These are phyloP conservation scores for Malurus melanocephalus DNA, from an alignment of 2,113 vertebrate genomes.

Conservation along the genomic window DNA sequence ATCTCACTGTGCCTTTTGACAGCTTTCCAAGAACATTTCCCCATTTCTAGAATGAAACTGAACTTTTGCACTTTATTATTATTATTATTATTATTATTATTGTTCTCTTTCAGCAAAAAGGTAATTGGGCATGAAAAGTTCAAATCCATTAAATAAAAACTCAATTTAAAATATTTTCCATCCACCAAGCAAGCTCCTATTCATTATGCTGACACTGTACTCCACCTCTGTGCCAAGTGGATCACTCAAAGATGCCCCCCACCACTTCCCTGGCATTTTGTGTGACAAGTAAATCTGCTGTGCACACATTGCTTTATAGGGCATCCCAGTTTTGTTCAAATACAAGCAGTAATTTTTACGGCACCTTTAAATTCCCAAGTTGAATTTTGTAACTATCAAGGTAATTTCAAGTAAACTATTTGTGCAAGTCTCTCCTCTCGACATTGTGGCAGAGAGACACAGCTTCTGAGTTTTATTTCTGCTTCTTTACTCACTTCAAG, in stretches of 20 bases:
- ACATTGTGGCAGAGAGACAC: background rate
- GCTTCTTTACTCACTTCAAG: background rate
- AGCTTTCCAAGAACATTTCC: slow-evolving; percentile 46
- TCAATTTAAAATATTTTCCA: slow-evolving; percentile 65
- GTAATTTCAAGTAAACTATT: background rate
- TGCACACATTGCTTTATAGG: slow-evolving; percentile 33
- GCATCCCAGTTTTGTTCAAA: slow-evolving; percentile 19
- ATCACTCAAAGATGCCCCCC: slow-evolving; percentile 63
- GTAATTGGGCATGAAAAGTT: slow-evolving; percentile 68
- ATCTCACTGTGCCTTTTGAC: slow-evolving; percentile 51
- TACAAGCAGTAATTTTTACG: background rate
- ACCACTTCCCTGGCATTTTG: slow-evolving; percentile 54
- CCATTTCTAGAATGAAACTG: slow-evolving; percentile 51
- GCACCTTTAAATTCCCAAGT: slow-evolving; percentile 10
- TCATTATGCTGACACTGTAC: slow-evolving; percentile 62
- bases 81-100: slow-evolving; percentile 58
- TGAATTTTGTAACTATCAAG: background rate
- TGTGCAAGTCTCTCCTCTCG: background rate
- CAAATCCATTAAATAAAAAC: slow-evolving; percentile 68
- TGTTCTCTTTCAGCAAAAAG: slow-evolving; percentile 60
- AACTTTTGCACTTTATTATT: slow-evolving; percentile 65
- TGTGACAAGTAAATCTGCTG: slow-evolving; percentile 61
- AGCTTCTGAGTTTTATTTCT: background rate
- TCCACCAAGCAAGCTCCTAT: slow-evolving; percentile 45
- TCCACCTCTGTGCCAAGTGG: slow-evolving; percentile 62